Evolutionary conservation across 1,140 invertebrate species (phyloP), one percentile per base, ranked within the genome.

Genomic region (Aethina tumida): DNA sequence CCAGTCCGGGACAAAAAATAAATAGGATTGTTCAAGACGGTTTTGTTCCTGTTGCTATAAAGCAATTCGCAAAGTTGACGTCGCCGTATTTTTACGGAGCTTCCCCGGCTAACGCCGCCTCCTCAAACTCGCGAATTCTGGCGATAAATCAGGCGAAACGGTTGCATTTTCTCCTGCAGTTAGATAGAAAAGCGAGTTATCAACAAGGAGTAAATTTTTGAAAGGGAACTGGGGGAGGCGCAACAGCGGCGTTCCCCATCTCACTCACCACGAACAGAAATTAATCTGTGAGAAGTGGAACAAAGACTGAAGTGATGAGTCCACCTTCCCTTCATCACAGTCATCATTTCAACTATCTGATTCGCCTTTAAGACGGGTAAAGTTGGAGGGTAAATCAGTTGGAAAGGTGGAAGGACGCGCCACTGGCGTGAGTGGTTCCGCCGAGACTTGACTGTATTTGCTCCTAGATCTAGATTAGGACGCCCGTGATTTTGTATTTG

Each of bases 401-500:
- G 33, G 20, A 22, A 10, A 22, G 19, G 16, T 25, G 33, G 16
- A 24, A 21, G 25, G 33, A 16, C 20, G 33, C 10, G 30, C 10
- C 17, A 17, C 3, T 16, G 12, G 30, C 6, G 16, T 22, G 33
- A n/a, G n/a, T n/a, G n/a, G n/a, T n/a, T n/a, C n/a, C n/a, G n/a
- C n/a, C n/a, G n/a, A n/a, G n/a, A n/a, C n/a, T n/a, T n/a, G n/a
- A n/a, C n/a, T n/a, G n/a, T n/a, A n/a, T n/a, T n/a, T n/a, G n/a
- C n/a, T n/a, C n/a, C n/a, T n/a, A n/a, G n/a, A n/a, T 54, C 52
- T 49, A 54, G 52, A 54, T 54, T 54, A 54, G 45, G 49, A 45
- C 39, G 47, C 46, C 52, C n/a, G n/a, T n/a, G n/a, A n/a, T n/a
- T n/a, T n/a, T n/a, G n/a, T n/a, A n/a, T n/a, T n/a, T n/a, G n/a